Conservation (phyloP, 2,797 vertebrate species). For the Toxotes lorentzi region DNA sequence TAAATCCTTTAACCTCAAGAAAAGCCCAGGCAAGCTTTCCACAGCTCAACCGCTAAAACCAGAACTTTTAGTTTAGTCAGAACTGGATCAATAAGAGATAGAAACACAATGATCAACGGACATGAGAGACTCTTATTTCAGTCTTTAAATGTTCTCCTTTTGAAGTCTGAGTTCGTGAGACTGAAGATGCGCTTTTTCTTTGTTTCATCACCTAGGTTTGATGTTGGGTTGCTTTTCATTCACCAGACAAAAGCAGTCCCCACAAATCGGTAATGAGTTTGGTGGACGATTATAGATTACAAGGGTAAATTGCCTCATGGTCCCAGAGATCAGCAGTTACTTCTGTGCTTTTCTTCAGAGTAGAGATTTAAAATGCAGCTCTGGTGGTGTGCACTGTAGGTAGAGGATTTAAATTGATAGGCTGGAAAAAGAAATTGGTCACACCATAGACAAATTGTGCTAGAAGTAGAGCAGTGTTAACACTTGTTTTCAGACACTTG, state of each 20-base stretch:
- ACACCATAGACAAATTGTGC: conserved; percentile 37
- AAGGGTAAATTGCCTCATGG: conserved; percentile 50
- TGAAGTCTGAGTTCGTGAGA: conserved; percentile 21
- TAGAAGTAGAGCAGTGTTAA: conserved; percentile 36
- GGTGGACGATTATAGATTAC: conserved; percentile 52
- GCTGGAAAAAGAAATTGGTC: conserved; percentile 55
- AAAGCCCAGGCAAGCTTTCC: conserved; percentile 21
- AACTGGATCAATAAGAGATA: conserved; percentile 63
- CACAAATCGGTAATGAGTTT: conserved; percentile 43
- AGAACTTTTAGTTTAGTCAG: conserved; percentile 35
- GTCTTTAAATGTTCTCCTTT: conserved; percentile 14
- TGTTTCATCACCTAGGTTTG: conserved; percentile 24
- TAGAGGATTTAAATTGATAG: conserved; percentile 57
- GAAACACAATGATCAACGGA: conserved; percentile 37
- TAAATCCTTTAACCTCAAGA: conserved; percentile 50
- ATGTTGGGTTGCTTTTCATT: conserved; percentile 32
- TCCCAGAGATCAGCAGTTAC: conserved; percentile 21
- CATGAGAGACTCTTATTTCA: conserved; percentile 44
- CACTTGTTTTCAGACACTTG: conserved; percentile 11
- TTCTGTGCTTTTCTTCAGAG: conserved; percentile 30
- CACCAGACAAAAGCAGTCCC: conserved; percentile 23
- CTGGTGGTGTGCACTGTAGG: conserved; percentile 4
- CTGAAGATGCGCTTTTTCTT: conserved; percentile 15
- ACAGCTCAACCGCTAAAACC: conserved; percentile 32
- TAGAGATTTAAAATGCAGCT: conserved; percentile 39